These are phyloP conservation scores for Tor tambroides DNA, from an alignment of 2,113 vertebrate species.

Conservation along the genomic window DNA sequence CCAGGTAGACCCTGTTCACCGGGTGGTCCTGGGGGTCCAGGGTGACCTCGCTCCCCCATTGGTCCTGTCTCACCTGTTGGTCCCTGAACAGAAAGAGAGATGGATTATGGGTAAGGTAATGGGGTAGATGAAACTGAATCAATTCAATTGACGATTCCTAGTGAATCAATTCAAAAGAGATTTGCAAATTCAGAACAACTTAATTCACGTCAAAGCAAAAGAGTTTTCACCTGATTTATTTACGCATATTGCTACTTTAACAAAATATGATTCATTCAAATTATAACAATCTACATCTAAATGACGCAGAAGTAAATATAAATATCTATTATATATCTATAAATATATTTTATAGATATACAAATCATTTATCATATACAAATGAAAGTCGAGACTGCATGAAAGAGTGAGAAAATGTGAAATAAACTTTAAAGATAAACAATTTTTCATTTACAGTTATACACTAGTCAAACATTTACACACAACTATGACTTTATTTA, in stretches of 20 bases:
- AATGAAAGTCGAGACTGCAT: too few species aligned
- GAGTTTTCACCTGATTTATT: neutral
- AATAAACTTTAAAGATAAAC: too few species aligned
- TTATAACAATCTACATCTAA: too few species aligned
- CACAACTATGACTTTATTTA: too few species aligned
- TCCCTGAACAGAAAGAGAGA: constrained; percentile 78
- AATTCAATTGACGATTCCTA: neutral
- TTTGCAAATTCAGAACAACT: neutral
- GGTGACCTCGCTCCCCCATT: constrained; percentile 95
- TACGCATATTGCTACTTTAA: neutral
- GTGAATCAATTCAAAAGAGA: neutral
- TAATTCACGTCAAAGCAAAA: neutral
- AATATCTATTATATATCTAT: too few species aligned
- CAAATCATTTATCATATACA: too few species aligned
- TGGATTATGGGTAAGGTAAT: neutral
- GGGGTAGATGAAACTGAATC: neutral
- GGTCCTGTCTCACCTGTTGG: constrained; percentile 97
- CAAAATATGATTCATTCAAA: neutral
- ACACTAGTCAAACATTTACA: too few species aligned
- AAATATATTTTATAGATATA: too few species aligned
- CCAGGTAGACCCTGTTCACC: constrained; percentile 97
- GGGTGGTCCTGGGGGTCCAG: constrained; percentile 94
- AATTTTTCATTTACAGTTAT: too few species aligned
- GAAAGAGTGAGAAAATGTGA: too few species aligned
- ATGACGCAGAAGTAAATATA: too few species aligned